Base-by-base conservation (phyloP, 2,113 vertebrate species). In the western clawed frog (Xenopus tropicalis) region DNA sequence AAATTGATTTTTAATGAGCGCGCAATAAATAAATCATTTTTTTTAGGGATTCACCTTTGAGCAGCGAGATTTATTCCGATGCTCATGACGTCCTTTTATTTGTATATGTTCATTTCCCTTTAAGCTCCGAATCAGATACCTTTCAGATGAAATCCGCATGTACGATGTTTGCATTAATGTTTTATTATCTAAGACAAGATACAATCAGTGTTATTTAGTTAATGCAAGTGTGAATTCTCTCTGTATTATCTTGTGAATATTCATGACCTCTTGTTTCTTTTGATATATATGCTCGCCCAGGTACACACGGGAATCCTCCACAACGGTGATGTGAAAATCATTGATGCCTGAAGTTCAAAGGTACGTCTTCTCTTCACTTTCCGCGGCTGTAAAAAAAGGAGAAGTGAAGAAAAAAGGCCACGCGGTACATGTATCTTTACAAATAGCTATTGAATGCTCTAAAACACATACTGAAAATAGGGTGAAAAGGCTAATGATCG, bases 251-350 rank as follows among this genome's bases (percentile, higher is more conserved):
- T 54, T 3, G 73, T 80, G 78, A 75, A 84, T 85, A 84, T 86
- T 89, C 88, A 89, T 89, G 80, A 82, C 73, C 57, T 73, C 82
- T 85, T 86, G 79, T 87, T 86, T 89, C 84, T 91, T 89, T 90
- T 88, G 88, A 86, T 91, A 64, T 92, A 88, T 92, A 88, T 90
- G 76, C 86, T 82, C 79, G 89, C 88, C 86, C 79, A 92, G 91
- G 91, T 92, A 92, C 83, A 90, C 91, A 83, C 89, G 91, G 86
- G 91, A 92, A 84, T 89, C 91, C 25, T 92, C 91, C 83, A 84
- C 91, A 84, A 89, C 91, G 78, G 90, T 92, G 90, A 92, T 92
- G 91, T 92, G 91, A 92, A 85, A 88, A 81, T 79, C 73, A 83
- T 86, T 80, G 85, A 85, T 81, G 79, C 82, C 87, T 70, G 90